Evolutionary conservation across 2,888 invertebrate species (phyloP), one percentile per base, ranked within the genome.

Genomic region (Helleia helle): DNA sequence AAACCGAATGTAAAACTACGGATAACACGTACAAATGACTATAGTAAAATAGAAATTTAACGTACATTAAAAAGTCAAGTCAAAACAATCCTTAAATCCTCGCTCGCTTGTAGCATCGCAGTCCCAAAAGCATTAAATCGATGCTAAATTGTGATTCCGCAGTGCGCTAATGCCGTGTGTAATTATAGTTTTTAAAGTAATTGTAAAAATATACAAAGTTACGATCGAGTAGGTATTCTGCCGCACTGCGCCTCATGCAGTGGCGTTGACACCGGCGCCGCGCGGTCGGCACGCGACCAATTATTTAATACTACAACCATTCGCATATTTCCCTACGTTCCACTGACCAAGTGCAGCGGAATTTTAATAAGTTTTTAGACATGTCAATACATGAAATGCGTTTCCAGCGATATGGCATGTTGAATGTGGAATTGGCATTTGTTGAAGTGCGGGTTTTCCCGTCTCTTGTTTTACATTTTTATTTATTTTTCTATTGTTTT

Each of bases 241-340:
- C 71, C 77, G 80, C 81, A 77, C 64, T 80, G 80, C 81, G 77
- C 66, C 68, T 60, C 59, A 59, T 62, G 71, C 70, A 62, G 62
- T 65, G 65, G 59, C 67, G 73, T 66, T 71, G 77, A 74, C 76
- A 73, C 53, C 57, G 72, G 70, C 74, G 73, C 70, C 72, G 59
- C 56, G 54, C 49, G 51, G 72, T 63, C 73, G 71, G 65, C 81
- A 81, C 80, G 79, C 81, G 65, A 80, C 65, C 71, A 59, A 69
- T 72, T 70, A 72, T 72, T 73, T 70, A 71, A 60, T 51, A 58
- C 52, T 57, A 54, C 55, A 54, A 56, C 49, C 50, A 56, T 56
- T 57, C 57, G 54, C 50, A 50, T 55, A 52, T 50, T 55, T 52
- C 48, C 50, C 52, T 51, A 51, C 43, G 44, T 43, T 44, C 48